Conservation (phyloP, 1,140 invertebrate genomes). For the Pogonomyrmex barbatus region DNA sequence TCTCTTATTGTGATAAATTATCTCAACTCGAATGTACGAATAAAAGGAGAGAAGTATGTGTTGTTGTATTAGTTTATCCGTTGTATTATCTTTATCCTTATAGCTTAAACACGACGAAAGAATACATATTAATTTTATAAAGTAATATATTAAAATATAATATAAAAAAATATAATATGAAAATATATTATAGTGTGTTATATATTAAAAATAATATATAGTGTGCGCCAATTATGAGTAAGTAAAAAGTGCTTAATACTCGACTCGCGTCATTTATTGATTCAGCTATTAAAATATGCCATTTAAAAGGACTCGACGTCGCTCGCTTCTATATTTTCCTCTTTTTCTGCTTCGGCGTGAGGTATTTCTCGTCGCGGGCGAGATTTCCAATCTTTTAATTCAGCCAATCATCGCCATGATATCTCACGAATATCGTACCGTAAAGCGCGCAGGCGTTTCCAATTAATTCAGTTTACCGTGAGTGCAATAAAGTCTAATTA, state of each 20-base stretch:
- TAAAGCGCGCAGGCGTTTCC: slow-evolving; percentile 54
- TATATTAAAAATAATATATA: background rate
- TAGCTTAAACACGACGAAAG: background rate
- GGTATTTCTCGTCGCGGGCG: slow-evolving; percentile 6
- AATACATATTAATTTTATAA: slow-evolving; percentile 8
- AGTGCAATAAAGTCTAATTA: slow-evolving; percentile 68
- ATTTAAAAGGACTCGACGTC: background rate
- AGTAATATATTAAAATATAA: background rate
- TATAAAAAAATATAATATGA: slow-evolving; percentile 2
- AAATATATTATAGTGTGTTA: background rate
- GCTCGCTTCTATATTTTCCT: background rate
- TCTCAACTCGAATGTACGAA: slow-evolving; percentile 68
- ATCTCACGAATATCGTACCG: slow-evolving; percentile 56
- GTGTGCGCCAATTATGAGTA: background rate
- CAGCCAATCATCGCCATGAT: slow-evolving; percentile 48
- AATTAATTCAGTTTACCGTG: slow-evolving; percentile 66
- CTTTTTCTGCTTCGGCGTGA: background rate
- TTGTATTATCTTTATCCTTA: background rate
- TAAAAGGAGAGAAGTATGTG: slow-evolving; percentile 66
- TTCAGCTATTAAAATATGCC: slow-evolving; percentile 18
- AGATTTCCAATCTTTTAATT: slow-evolving; percentile 60
- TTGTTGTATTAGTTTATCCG: background rate
- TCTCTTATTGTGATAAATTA: slow-evolving; percentile 75
- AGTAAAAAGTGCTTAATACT: slow-evolving; percentile 19
- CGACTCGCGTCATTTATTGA: slow-evolving; percentile 6